Percentiles rank a stretch among this genome's conserved stretches.
Evolutionary conservation across 1,140 invertebrate species (phyloP).

Genomic region (Metopolophium dirhodum): DNA sequence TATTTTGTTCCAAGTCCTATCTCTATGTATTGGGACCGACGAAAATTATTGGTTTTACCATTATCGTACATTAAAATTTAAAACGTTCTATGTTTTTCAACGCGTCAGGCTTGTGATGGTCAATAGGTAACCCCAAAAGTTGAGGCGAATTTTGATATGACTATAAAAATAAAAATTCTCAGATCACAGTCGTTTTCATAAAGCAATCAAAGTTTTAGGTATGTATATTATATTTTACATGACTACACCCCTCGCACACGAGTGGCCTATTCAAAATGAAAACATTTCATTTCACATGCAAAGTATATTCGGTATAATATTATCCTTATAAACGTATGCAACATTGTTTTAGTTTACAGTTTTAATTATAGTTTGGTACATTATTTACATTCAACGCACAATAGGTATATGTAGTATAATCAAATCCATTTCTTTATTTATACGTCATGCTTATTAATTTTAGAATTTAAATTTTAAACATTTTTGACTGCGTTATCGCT

Average conservation of each 20-base stretch:
- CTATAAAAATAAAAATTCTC: too few species aligned
- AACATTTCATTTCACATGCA: neutral
- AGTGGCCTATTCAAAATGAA: neutral
- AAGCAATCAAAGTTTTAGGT: too few species aligned
- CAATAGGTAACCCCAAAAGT: too few species aligned
- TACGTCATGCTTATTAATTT: neutral
- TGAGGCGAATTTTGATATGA: too few species aligned
- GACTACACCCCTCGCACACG: neutral
- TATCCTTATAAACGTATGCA: neutral
- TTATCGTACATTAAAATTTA: neutral
- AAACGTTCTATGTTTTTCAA: neutral
- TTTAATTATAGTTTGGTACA: neutral
- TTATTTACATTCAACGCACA: neutral
- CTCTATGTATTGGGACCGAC: neutral
- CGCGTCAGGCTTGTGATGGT: too few species aligned
- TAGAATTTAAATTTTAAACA: neutral
- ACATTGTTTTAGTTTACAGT: neutral
- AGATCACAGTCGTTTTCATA: too few species aligned
- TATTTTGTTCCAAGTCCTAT: neutral
- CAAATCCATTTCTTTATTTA: constrained; percentile 9
- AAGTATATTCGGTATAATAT: neutral
- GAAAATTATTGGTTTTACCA: neutral
- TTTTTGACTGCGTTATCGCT: neutral
- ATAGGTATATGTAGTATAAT: neutral
- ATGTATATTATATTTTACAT: too few species aligned